These are phyloP conservation scores for Procambarus clarkii DNA, from an alignment of 1,140 invertebrate species.

Conservation along the genomic window DNA sequence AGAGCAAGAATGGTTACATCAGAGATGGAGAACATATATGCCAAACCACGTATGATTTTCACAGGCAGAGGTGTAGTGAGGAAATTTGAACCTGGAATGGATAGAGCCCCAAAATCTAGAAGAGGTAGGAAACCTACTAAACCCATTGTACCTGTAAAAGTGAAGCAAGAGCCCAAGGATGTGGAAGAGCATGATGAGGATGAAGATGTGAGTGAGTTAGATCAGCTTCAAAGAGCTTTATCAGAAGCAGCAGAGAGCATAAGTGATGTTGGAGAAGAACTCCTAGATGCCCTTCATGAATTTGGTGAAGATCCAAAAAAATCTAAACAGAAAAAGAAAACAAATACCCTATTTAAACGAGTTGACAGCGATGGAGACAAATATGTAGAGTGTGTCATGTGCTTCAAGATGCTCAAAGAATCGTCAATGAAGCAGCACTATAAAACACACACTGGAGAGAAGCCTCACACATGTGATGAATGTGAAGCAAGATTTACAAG, in stretches of 20 bases:
- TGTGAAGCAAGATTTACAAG: slow-evolving; percentile 74
- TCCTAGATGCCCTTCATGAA: slow-evolving; percentile 55
- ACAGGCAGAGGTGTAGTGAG: slow-evolving; percentile 58
- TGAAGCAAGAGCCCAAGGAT: slow-evolving; percentile 62
- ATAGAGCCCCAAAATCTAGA: slow-evolving; percentile 58
- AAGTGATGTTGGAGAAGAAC: slow-evolving; percentile 57
- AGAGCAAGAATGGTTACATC: slow-evolving; percentile 61
- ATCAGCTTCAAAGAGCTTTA: slow-evolving; percentile 52
- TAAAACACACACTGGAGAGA: slow-evolving; percentile 72
- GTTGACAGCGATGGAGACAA: slow-evolving; percentile 64
- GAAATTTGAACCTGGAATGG: slow-evolving; percentile 57
- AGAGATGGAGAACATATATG: slow-evolving; percentile 63
- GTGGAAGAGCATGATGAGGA: slow-evolving; percentile 7
- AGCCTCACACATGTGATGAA: slow-evolving; percentile 73
- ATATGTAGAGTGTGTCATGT: slow-evolving; percentile 73
- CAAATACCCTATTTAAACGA: slow-evolving; percentile 53
- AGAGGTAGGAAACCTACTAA: slow-evolving; percentile 60
- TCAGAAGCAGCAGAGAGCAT: slow-evolving; percentile 61
- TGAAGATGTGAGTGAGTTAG: slow-evolving; percentile 35
- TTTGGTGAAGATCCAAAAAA: slow-evolving; percentile 49
- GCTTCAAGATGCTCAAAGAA: slow-evolving; percentile 74
- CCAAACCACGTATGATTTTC: slow-evolving; percentile 64
- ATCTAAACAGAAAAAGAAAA: slow-evolving; percentile 34
- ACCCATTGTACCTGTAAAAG: slow-evolving; percentile 24
- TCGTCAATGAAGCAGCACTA: slow-evolving; percentile 74